A percentile compares a stretch with the other conserved stretches of the same genome.
Conservation (phyloP, 1,140 invertebrate species). For the Steinernema feltiae region DNA sequence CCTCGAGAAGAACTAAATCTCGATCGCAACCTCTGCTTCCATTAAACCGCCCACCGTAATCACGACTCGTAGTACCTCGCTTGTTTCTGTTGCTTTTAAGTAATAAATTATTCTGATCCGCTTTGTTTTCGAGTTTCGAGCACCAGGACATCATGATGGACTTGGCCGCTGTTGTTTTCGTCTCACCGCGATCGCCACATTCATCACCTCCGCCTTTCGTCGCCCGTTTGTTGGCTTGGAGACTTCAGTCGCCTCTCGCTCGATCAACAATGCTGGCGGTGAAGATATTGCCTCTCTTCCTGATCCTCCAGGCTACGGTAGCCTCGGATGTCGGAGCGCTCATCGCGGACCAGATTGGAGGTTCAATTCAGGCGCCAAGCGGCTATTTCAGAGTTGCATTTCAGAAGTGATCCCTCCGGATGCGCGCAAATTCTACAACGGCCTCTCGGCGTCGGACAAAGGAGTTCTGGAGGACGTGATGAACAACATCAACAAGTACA, state of each 20-base stretch:
- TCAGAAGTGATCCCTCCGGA: neutral
- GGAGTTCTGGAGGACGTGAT: neutral
- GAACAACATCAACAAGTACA: neutral
- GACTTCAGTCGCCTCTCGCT: neutral
- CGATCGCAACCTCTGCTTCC: neutral
- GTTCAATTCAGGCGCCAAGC: too few relatives aligned
- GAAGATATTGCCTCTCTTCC: neutral
- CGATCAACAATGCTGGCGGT: neutral
- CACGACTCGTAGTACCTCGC: neutral
- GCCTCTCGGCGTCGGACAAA: neutral
- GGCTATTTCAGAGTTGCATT: neutral
- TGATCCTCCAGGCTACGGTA: neutral
- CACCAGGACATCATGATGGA: too few relatives aligned
- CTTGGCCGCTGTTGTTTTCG: slow-evolving; percentile 2
- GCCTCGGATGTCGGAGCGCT: neutral
- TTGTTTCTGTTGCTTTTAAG: neutral
- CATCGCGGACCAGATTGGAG: slow-evolving; percentile 7
- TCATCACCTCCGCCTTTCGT: neutral
- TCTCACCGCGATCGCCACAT: neutral
- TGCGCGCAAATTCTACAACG: neutral
- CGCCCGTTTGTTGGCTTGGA: neutral
- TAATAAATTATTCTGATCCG: neutral
- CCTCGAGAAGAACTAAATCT: slow-evolving; percentile 40
- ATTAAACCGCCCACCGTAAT: neutral
- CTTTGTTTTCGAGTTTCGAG: neutral